Conservation (phyloP, 2,113 vertebrate species). For the Amphiprion percula region DNA sequence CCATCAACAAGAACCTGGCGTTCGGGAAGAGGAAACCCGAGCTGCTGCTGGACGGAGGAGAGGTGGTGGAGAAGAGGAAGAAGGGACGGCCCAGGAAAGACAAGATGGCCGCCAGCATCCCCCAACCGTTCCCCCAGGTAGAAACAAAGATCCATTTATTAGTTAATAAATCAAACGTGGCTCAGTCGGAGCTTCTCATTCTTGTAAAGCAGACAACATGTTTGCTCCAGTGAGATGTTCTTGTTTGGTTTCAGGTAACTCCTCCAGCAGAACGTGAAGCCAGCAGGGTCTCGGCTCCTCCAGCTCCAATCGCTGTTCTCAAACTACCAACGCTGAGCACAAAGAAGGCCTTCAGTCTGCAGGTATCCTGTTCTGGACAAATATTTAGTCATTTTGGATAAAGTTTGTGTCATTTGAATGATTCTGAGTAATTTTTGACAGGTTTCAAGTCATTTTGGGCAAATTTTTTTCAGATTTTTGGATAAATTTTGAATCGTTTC, state of each 20-base stretch:
- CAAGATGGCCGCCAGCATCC: conserved; percentile 86
- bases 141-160: conserved; percentile 42
- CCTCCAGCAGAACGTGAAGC: conserved; percentile 89
- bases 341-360: conserved; percentile 92
- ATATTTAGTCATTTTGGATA: too few species aligned
- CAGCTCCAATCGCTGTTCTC: conserved; percentile 84
- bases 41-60: conserved; percentile 86
- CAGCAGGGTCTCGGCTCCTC: conserved; percentile 75
- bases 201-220: too few species aligned
- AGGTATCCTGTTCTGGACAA: conserved; percentile 73
- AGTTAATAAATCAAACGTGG: neutral
- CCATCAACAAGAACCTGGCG: conserved; percentile 88
- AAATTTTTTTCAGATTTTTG: too few species aligned
- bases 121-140: conserved; percentile 90
- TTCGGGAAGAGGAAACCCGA: conserved; percentile 92
- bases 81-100: conserved; percentile 97
- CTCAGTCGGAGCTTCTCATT: too few species aligned
- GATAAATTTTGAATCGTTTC: too few species aligned
- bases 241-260: conserved; percentile 73
- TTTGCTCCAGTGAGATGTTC: neutral
- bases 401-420: too few species aligned
- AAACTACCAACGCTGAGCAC: conserved; percentile 90
- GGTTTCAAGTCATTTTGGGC: too few species aligned
- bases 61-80: conserved; percentile 94
- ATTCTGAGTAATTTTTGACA: too few species aligned